Base-by-base conservation (phyloP, 2,888 invertebrate species). In the Temnothorax rugatulus region DNA sequence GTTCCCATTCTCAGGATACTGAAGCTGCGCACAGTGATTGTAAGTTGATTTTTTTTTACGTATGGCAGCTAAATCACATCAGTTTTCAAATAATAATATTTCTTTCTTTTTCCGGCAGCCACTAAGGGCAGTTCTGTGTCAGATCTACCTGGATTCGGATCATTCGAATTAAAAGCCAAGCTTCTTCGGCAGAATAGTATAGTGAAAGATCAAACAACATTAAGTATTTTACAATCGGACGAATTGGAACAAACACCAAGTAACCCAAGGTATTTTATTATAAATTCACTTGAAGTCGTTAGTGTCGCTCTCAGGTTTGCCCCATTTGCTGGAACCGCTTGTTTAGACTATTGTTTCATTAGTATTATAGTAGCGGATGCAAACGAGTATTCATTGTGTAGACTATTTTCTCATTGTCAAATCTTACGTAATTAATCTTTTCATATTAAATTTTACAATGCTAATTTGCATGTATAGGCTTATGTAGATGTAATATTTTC, bases 1-100 rank as follows among this genome's bases (percentile, higher is more conserved):
- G 95, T 89, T 89, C 93, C 25, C 94, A 94, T 85, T 94, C 95
- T 15, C 95, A 95, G 89, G 94, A 95, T 81, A 93, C 94, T 11
- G 94, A 94, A 86, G 92, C 93, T 25, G 91, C 93, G 5, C 93
- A 93, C 71, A 93, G 93, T 77, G 93, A 94, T 86, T 93, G 95
- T 94, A 84, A 91, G 92, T 90, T 34, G 0, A 54, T 34, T 73
- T 59, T 71, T 44, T 47, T 83, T 41, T 47, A 54, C 13, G n/a
- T 18, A 52, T 29, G 9, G 41, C 25, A 50, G n/a, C 18, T 9
- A 18, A 21, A 7, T 57, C 50, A 4, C 18, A 52, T 5, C 0
- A 7, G 2, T 54, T 64, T 57, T 54, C 7, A 41, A 50, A 66
- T 76, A 63, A 79, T 44, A 25, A 8, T 57, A 57, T 38, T 57